phyloP scores from a whole-genome alignment of 2,113 vertebrate species.

The Erythrocebus patas region DNA sequence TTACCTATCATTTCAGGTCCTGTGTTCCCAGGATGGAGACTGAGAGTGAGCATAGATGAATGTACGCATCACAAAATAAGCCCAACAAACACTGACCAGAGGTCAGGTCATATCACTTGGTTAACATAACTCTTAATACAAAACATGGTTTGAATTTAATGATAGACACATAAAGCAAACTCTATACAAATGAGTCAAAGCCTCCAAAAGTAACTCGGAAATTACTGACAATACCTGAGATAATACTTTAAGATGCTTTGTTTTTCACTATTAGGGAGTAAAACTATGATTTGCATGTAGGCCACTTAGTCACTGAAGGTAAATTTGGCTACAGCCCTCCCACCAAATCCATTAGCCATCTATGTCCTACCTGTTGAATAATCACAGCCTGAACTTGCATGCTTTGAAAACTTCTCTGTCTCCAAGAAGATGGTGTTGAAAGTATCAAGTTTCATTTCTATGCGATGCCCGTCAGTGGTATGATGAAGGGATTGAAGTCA shows the following conservation, averaged over 20 bases:
- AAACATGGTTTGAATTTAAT: conserved; percentile 88
- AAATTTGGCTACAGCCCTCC: conserved; percentile 29
- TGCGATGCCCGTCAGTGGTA: background rate
- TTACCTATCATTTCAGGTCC: conserved; percentile 84
- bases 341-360: background rate
- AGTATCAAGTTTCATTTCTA: background rate
- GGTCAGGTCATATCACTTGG: conserved; percentile 86
- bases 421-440: background rate
- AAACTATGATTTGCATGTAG: background rate
- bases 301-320: background rate
- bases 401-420: background rate
- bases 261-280: background rate
- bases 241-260: background rate
- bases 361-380: background rate
- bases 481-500: background rate
- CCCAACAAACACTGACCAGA: conserved; percentile 83
- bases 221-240: conserved; percentile 60
- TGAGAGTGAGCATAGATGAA: conserved; percentile 78
- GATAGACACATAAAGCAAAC: conserved; percentile 88
- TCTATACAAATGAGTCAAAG: conserved; percentile 79
- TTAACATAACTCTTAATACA: conserved; percentile 86
- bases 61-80: conserved; percentile 84
- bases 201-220: conserved; percentile 62
- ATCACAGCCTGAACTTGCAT: background rate
- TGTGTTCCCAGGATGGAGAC: conserved; percentile 87